These are phyloP conservation scores for Venturia canescens DNA, from an alignment of 1,140 invertebrate genomes.

Conservation along the genomic window DNA sequence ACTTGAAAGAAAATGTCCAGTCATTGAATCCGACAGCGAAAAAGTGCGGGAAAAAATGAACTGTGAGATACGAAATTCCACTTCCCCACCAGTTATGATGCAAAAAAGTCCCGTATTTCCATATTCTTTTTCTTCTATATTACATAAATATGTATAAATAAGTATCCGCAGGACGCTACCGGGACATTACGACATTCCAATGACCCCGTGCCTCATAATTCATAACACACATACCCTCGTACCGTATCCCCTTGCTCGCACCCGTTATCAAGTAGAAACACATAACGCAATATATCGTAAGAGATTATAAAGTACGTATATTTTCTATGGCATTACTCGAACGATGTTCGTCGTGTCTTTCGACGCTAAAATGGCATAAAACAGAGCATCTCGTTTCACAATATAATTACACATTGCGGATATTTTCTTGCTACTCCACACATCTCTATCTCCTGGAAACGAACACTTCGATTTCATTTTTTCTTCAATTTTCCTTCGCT, in stretches of 20 bases:
- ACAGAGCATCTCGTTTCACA: conserved; percentile 36
- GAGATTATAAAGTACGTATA: conserved; percentile 9
- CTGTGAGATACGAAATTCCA: too few relatives aligned
- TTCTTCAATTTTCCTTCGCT: background rate
- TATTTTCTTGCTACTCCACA: conserved; percentile 8
- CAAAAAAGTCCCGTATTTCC: too few relatives aligned
- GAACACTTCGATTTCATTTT: conserved; percentile 34
- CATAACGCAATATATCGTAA: conserved; percentile 22
- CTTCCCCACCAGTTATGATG: too few relatives aligned
- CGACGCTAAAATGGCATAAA: background rate
- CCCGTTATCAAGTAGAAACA: conserved; percentile 22
- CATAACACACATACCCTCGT: conserved; percentile 5
- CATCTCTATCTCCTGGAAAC: background rate
- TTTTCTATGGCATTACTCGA: background rate
- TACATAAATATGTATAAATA: too few relatives aligned
- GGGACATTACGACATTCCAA: conserved; percentile 25
- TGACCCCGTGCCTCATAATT: conserved; percentile 23
- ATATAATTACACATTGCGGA: conserved; percentile 29
- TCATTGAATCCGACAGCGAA: too few relatives aligned
- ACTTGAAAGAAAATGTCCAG: too few relatives aligned
- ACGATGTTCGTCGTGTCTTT: conserved; percentile 1
- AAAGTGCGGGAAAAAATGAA: too few relatives aligned
- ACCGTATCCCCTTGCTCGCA: conserved; percentile 8
- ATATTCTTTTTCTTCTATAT: too few relatives aligned
- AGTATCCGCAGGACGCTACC: background rate